Evolutionary conservation across 2,888 invertebrate species (phyloP).

Genomic region (Euclidia mi): DNA sequence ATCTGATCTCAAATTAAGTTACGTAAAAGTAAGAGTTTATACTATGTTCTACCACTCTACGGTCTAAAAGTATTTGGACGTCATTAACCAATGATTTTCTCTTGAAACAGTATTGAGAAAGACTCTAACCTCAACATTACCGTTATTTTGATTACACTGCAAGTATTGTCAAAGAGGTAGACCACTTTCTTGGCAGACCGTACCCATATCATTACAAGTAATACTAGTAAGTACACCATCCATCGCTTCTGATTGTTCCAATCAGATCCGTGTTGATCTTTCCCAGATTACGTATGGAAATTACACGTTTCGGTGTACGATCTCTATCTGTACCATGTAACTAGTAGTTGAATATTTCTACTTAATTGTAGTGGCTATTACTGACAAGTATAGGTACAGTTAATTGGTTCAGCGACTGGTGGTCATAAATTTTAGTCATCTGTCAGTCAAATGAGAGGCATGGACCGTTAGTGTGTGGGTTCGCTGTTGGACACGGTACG

Average conservation of each 20-base stretch:
- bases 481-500: conserved; percentile 46
- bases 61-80: too few relatives aligned
- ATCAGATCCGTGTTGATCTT: conserved; percentile 20
- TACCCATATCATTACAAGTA: conserved; percentile 4
- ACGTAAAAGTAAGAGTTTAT: too few relatives aligned
- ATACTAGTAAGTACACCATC: background rate
- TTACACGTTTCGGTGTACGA: conserved; percentile 43
- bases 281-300: conserved; percentile 48
- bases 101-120: too few relatives aligned
- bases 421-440: conserved; percentile 80
- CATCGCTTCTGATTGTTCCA: conserved; percentile 17
- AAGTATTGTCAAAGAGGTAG: too few relatives aligned
- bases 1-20: too few relatives aligned
- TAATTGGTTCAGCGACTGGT: conserved; percentile 70
- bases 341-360: conserved; percentile 44
- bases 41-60: too few relatives aligned
- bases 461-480: conserved; percentile 71
- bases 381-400: conserved; percentile 62
- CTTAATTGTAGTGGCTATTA: conserved; percentile 50
- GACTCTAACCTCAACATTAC: too few relatives aligned
- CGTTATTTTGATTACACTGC: too few relatives aligned
- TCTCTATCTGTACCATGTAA: conserved; percentile 40
- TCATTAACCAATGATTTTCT: too few relatives aligned
- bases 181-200: background rate
- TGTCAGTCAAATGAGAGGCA: conserved; percentile 75